These are phyloP conservation scores for Bombus cullumanus DNA, from an alignment of 1,140 invertebrate genomes.

Conservation along the genomic window DNA sequence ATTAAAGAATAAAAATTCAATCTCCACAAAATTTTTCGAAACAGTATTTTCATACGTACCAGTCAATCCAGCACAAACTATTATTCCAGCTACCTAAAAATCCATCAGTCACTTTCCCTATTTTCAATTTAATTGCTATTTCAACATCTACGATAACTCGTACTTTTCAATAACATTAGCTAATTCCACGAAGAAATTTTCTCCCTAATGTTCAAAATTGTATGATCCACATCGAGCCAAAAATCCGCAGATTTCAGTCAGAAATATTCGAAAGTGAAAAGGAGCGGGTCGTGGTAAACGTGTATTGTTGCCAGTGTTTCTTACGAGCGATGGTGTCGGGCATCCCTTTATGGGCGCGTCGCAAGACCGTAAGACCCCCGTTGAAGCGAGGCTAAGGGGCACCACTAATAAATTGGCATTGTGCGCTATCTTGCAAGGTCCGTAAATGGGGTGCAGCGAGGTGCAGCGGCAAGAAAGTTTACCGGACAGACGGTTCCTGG, in stretches of 20 bases:
- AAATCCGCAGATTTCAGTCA: background rate
- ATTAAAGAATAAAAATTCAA: too few relatives aligned
- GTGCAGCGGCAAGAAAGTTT: conserved; percentile 74
- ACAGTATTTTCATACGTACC: too few relatives aligned
- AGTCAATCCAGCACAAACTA: background rate
- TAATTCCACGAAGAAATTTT: background rate
- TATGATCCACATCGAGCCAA: background rate
- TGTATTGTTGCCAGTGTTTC: conserved; percentile 70
- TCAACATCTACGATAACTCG: background rate
- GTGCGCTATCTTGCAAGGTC: conserved; percentile 73
- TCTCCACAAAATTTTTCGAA: too few relatives aligned
- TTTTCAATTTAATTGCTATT: background rate
- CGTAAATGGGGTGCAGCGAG: conserved; percentile 73
- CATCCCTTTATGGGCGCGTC: conserved; percentile 73
- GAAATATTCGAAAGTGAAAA: background rate
- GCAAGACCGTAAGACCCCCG: conserved; percentile 46
- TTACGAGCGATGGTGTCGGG: conserved; percentile 70
- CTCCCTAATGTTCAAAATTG: background rate
- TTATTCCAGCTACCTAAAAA: background rate
- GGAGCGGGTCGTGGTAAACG: conserved; percentile 56
- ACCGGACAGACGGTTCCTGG: conserved; percentile 73
- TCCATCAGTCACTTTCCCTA: background rate
- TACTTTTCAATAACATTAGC: background rate
- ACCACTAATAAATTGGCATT: conserved; percentile 80
- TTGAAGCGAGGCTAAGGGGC: conserved; percentile 77